Evolutionary conservation across 2,888 invertebrate genomes (phyloP).

Genomic region (Scelioninae gen. 1): DNA sequence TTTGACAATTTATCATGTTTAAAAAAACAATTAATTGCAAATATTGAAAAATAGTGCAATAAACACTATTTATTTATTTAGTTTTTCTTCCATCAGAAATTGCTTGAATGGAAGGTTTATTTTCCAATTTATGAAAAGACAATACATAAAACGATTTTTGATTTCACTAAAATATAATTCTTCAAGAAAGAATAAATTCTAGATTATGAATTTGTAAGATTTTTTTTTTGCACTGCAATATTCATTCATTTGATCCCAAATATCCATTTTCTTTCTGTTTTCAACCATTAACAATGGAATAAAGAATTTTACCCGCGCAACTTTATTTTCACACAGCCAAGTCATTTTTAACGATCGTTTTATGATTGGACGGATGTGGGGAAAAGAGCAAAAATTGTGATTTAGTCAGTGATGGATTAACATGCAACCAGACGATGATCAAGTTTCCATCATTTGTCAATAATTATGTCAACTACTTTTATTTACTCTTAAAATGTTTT

Average conservation of each 20-base stretch:
- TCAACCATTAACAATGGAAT: conserved; percentile 36
- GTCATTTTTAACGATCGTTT: conserved; percentile 16
- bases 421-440: too few species aligned
- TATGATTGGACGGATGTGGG: neutral
- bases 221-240: conserved; percentile 24
- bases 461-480: too few species aligned
- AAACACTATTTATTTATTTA: too few species aligned
- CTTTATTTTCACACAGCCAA: conserved; percentile 26
- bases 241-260: conserved; percentile 32
- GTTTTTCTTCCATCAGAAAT: neutral
- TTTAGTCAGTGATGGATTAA: too few species aligned
- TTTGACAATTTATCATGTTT: neutral
- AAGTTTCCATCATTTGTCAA: too few species aligned
- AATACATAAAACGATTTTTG: neutral
- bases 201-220: neutral
- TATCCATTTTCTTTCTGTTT: conserved; percentile 36
- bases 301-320: conserved; percentile 12
- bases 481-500: too few species aligned
- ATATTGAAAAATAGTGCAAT: neutral
- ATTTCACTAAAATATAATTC: neutral
- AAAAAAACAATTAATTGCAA: neutral
- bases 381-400: neutral
- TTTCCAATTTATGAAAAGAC: neutral
- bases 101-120: neutral
- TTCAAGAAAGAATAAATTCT: neutral